phyloP scores from a whole-genome alignment of 2,888 invertebrate genomes.

The Abrostola triplasia region DNA sequence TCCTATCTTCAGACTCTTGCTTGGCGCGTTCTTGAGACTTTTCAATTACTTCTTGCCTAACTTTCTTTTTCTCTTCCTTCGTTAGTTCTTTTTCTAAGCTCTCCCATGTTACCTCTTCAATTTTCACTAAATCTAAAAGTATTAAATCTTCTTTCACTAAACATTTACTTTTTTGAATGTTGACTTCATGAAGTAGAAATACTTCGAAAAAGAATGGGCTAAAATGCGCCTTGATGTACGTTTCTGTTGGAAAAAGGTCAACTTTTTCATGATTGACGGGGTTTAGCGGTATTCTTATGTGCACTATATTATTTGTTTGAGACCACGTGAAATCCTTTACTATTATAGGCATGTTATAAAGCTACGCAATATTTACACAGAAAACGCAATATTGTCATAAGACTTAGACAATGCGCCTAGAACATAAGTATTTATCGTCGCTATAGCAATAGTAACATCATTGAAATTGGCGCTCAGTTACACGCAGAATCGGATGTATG shows the following conservation, averaged over 20 bases:
- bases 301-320: constrained; percentile 89
- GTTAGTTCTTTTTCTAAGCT: constrained; percentile 86
- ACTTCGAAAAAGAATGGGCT: constrained; percentile 93
- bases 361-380: neutral
- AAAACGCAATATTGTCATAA: neutral
- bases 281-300: constrained; percentile 90
- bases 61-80: constrained; percentile 87
- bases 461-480: constrained; percentile 34
- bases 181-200: constrained; percentile 89
- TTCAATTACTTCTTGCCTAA: constrained; percentile 88
- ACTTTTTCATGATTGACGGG: constrained; percentile 90
- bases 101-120: constrained; percentile 87
- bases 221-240: constrained; percentile 92
- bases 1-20: constrained; percentile 85
- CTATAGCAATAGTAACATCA: constrained; percentile 36
- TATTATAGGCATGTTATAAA: constrained; percentile 90
- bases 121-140: constrained; percentile 91
- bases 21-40: constrained; percentile 87
- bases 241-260: constrained; percentile 91
- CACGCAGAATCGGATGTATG: constrained; percentile 1
- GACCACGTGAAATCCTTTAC: constrained; percentile 93
- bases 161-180: constrained; percentile 90
- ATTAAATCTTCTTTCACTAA: constrained; percentile 89
- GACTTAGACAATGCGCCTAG: neutral
- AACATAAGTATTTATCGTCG: constrained; percentile 28